Evolutionary conservation across 2,797 vertebrate genomes (phyloP).

Genomic region (Phyllotis vaccarum): DNA sequence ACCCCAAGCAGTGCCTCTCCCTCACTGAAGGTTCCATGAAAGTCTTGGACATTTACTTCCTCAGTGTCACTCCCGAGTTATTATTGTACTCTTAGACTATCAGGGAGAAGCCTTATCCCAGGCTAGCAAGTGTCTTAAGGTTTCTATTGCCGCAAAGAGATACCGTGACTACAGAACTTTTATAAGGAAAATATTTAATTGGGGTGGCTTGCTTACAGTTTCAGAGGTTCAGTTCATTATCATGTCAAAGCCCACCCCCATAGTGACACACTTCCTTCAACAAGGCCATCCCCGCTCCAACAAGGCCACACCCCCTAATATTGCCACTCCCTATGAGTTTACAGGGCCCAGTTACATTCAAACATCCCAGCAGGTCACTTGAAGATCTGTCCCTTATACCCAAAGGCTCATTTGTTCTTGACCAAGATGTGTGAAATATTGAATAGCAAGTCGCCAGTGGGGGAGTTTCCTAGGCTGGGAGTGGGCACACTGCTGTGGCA

Average conservation of each 20-base stretch:
- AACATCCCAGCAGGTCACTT: not conserved
- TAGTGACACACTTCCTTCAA: too few species aligned
- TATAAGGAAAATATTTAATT: too few species aligned
- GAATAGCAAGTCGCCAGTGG: not conserved
- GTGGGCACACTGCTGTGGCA: not conserved
- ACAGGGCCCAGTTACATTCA: too few species aligned
- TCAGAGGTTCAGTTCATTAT: too few species aligned
- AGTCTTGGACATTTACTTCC: fast-evolving
- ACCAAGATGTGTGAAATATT: not conserved
- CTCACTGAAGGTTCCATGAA: too few species aligned
- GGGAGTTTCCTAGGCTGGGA: not conserved
- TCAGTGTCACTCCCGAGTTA: not conserved
- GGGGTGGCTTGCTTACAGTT: too few species aligned
- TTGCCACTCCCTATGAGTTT: too few species aligned
- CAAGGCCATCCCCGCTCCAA: too few species aligned
- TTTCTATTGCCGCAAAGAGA: too few species aligned
- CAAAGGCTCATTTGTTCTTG: not conserved
- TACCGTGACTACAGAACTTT: too few species aligned
- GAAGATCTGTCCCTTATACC: not conserved
- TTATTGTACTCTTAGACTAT: not conserved
- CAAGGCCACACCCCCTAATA: too few species aligned
- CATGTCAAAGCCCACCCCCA: too few species aligned
- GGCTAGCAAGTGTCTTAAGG: not conserved
- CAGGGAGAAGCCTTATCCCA: not conserved
- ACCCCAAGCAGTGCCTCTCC: not conserved